Percentiles rank a stretch among this genome's conserved stretches.
These are phyloP conservation scores for Pedetes capensis DNA, from an alignment of 2,113 vertebrate genomes.

Conservation along the genomic window DNA sequence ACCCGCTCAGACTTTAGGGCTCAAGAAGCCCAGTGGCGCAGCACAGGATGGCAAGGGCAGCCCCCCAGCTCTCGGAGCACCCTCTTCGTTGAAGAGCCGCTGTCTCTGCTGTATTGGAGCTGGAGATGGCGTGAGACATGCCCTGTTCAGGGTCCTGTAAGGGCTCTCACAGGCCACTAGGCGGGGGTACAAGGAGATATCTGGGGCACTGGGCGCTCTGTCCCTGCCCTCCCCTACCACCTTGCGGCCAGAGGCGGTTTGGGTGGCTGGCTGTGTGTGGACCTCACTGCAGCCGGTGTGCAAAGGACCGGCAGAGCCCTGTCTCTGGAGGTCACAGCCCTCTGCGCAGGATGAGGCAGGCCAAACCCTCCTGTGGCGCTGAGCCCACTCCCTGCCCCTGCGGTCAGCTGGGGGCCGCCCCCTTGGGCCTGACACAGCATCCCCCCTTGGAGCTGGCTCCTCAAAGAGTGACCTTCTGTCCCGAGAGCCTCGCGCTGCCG, in stretches of 20 bases:
- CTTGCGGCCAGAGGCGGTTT: too few species aligned
- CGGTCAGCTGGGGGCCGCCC: too few species aligned
- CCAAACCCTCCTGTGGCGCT: not conserved
- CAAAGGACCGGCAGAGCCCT: fast-evolving
- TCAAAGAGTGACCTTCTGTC: too few species aligned
- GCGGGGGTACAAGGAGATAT: fast-evolving
- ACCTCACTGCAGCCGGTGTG: not conserved
- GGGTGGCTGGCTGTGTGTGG: not conserved
- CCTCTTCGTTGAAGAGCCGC: not conserved
- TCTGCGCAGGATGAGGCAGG: not conserved
- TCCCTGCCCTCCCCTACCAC: not conserved
- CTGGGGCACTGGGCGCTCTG: fast-evolving
- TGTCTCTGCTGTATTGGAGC: too few species aligned
- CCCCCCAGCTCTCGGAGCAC: not conserved
- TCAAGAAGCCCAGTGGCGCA: not conserved
- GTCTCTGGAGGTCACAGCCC: too few species aligned
- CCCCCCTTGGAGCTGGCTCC: too few species aligned
- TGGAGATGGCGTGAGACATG: too few species aligned
- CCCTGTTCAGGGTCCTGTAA: too few species aligned
- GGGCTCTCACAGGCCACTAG: fast-evolving
- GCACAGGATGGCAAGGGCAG: not conserved
- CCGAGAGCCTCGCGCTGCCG: not conserved
- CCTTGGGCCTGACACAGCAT: not conserved
- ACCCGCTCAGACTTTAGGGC: too few species aligned
- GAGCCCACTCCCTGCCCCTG: fast-evolving